Percentiles rank a stretch among this genome's conserved stretches.
phyloP scores from a whole-genome alignment of 2,888 invertebrate species.

The Idaea aversata region DNA sequence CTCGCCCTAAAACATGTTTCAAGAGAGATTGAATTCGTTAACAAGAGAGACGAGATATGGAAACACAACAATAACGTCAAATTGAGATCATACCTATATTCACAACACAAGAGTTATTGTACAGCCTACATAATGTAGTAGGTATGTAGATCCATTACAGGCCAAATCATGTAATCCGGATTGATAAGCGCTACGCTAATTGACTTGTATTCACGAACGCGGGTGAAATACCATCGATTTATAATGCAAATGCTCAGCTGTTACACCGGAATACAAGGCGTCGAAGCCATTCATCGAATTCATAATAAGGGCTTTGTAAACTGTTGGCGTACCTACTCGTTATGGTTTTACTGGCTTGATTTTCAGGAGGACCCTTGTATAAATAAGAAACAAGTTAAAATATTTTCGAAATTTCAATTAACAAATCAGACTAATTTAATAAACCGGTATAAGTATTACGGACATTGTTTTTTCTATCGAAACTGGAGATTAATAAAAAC shows the following conservation, averaged over 20 bases:
- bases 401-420: not conserved
- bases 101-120: not conserved
- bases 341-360: not conserved
- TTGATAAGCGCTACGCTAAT: conserved; percentile 48
- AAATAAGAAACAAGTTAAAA: not conserved
- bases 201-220: conserved; percentile 43
- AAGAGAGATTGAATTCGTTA: too few relatives aligned
- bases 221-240: conserved; percentile 40
- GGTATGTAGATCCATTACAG: conserved; percentile 4
- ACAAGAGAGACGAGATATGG: too few relatives aligned
- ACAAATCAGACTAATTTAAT: not conserved
- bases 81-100: too few relatives aligned
- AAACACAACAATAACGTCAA: too few relatives aligned
- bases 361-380: not conserved
- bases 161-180: conserved; percentile 35
- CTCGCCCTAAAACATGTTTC: too few relatives aligned
- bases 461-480: too few relatives aligned
- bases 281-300: conserved; percentile 42
- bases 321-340: conserved; percentile 3
- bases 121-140: not conserved
- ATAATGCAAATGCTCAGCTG: conserved; percentile 62
- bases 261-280: conserved; percentile 36
- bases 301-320: conserved; percentile 31
- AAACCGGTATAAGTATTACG: too few relatives aligned
- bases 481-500: too few relatives aligned